A percentile compares a stretch with the other conserved stretches of the same genome.
Evolutionary conservation across 2,113 vertebrate species (phyloP).

Genomic region (Cisticola juncidis): DNA sequence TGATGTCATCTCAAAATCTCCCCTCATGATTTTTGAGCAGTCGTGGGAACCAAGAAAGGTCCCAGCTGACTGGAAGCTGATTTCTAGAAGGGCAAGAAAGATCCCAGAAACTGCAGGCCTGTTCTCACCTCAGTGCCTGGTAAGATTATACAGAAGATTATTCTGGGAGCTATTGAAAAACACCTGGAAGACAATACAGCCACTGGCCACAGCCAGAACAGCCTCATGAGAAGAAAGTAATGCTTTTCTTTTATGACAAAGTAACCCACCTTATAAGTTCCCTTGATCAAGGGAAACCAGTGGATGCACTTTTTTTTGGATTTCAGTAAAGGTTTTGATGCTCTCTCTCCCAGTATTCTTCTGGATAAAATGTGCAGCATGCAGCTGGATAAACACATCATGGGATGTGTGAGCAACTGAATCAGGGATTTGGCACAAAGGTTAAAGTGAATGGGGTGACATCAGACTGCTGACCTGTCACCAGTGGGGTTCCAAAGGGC

Average conservation of each 20-base stretch:
- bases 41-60: background rate
- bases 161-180: accelerated
- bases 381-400: background rate
- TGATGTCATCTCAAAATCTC: background rate
- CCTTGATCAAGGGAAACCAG: background rate
- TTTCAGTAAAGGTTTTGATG: background rate
- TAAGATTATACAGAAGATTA: background rate
- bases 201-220: background rate
- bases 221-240: background rate
- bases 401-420: background rate
- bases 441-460: accelerated
- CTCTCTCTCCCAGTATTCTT: background rate
- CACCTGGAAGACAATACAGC: background rate
- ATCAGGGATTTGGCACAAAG: accelerated
- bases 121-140: background rate
- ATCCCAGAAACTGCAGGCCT: background rate
- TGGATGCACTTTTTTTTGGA: background rate
- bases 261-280: background rate
- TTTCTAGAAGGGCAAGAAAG: background rate
- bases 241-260: background rate
- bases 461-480: background rate
- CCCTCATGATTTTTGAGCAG: background rate
- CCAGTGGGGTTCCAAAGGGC: accelerated
- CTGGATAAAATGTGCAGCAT: background rate
- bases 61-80: background rate